These are phyloP conservation scores for Agriotes lineatus DNA, from an alignment of 2,888 invertebrate genomes.

Conservation along the genomic window DNA sequence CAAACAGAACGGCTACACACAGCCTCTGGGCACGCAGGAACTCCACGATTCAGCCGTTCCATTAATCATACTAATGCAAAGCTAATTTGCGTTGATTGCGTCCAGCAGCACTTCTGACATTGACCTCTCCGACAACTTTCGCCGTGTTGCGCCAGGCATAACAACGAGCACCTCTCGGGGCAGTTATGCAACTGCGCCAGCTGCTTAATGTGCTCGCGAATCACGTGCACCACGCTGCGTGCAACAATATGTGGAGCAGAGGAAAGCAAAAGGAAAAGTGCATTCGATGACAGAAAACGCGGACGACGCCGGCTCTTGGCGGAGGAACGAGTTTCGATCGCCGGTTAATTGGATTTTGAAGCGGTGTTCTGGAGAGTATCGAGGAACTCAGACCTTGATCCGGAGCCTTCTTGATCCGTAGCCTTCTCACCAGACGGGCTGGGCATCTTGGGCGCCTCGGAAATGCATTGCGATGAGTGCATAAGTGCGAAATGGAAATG, in stretches of 20 bases:
- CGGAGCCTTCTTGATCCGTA: not conserved
- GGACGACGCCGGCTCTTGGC: not conserved
- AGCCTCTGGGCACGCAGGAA: constrained; percentile 8
- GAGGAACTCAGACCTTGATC: not conserved
- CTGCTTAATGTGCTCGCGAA: constrained; percentile 39
- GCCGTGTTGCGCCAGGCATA: constrained; percentile 43
- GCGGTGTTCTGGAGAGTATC: not conserved
- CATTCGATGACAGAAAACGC: not conserved
- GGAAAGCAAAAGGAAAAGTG: constrained; percentile 30
- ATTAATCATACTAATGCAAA: constrained; percentile 46
- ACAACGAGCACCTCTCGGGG: constrained; percentile 35
- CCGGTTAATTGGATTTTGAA: not conserved
- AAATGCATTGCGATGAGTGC: no score
- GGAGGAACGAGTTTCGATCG: not conserved
- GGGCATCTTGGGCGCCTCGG: not conserved
- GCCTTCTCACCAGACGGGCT: not conserved
- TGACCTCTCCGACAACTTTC: constrained; percentile 47
- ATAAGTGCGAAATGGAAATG: no score
- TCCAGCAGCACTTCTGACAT: constrained; percentile 44
- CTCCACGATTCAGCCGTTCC: constrained; percentile 29
- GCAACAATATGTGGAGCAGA: constrained; percentile 35
- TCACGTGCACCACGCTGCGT: constrained; percentile 27
- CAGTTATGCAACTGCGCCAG: constrained; percentile 39
- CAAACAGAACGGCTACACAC: constrained; percentile 27
- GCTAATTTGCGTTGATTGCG: constrained; percentile 44